Evolutionary conservation across 2,888 invertebrate genomes (phyloP).

Genomic region (Thymelicus acteon): DNA sequence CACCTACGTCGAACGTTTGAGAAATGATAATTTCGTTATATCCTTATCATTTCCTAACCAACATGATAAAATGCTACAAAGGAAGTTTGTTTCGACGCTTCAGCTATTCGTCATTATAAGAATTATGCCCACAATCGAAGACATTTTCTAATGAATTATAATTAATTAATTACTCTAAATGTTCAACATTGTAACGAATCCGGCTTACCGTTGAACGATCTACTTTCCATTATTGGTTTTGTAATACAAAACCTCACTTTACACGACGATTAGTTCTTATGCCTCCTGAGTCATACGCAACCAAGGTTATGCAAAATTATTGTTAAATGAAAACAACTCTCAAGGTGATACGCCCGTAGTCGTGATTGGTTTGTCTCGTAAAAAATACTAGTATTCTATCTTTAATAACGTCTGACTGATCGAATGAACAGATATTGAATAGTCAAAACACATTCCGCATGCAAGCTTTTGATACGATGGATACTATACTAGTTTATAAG

Average conservation of each 20-base stretch:
- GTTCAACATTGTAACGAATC: conserved; percentile 15
- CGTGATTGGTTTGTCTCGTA: conserved; percentile 39
- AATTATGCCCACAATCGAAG: background rate
- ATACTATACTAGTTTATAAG: background rate
- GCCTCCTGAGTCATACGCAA: conserved; percentile 49
- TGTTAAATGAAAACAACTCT: conserved; percentile 49
- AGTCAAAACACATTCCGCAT: conserved; percentile 2
- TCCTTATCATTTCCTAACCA: conserved; percentile 55
- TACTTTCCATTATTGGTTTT: conserved; percentile 46
- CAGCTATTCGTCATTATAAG: background rate
- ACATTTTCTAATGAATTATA: conserved; percentile 11
- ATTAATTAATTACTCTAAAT: conserved; percentile 10
- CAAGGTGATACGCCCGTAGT: conserved; percentile 47
- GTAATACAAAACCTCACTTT: conserved; percentile 46
- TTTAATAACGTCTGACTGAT: conserved; percentile 17
- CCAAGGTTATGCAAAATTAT: conserved; percentile 57
- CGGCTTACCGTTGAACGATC: conserved; percentile 22
- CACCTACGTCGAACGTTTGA: conserved; percentile 25
- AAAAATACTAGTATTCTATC: conserved; percentile 16
- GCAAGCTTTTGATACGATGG: background rate
- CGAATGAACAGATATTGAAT: background rate
- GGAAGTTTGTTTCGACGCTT: conserved; percentile 42
- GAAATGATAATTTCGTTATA: conserved; percentile 51
- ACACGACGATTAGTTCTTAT: conserved; percentile 49
- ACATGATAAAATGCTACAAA: conserved; percentile 54